Conservation (phyloP, 53 echinoderm and acorn worm genomes). For the Arbacia lixula region DNA sequence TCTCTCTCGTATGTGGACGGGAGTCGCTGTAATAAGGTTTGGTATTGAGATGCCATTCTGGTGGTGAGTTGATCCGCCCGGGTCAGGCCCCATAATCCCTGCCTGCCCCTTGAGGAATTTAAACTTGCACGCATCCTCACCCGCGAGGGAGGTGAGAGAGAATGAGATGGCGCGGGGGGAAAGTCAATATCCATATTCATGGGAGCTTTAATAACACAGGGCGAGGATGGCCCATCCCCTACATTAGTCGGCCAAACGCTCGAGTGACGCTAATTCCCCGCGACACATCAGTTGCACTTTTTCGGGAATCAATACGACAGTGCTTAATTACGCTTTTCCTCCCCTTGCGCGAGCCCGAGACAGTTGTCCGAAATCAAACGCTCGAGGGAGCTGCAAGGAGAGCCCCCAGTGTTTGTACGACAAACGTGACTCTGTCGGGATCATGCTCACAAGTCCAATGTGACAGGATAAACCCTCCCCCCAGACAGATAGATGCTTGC, state of each 20-base stretch:
- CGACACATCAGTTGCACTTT: conserved; percentile 56
- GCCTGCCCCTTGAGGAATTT: too few species aligned
- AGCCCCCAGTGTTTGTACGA: conserved; percentile 13
- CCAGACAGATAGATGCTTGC: conserved; percentile 39
- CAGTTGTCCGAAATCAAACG: conserved; percentile 47
- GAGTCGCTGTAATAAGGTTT: too few species aligned
- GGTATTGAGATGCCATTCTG: too few species aligned
- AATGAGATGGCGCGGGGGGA: too few species aligned
- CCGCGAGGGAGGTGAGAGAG: too few species aligned
- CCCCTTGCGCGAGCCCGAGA: conserved; percentile 22
- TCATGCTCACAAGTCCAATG: conserved; percentile 16
- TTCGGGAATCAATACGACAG: conserved; percentile 52
- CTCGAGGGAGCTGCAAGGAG: conserved; percentile 22
- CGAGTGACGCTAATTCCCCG: conserved; percentile 39
- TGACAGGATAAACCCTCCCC: conserved; percentile 45
- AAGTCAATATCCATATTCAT: not conserved
- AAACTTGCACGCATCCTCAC: too few species aligned
- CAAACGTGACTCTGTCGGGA: conserved; percentile 33
- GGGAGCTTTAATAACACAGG: not conserved
- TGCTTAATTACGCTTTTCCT: conserved; percentile 55
- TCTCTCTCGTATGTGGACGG: too few species aligned
- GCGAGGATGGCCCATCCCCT: conserved; percentile 22
- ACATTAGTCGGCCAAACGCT: conserved; percentile 8
- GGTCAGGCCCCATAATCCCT: too few species aligned
- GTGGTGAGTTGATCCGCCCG: too few species aligned